Conservation (phyloP, 2,888 invertebrate species). For the Periphyllus acericola region DNA sequence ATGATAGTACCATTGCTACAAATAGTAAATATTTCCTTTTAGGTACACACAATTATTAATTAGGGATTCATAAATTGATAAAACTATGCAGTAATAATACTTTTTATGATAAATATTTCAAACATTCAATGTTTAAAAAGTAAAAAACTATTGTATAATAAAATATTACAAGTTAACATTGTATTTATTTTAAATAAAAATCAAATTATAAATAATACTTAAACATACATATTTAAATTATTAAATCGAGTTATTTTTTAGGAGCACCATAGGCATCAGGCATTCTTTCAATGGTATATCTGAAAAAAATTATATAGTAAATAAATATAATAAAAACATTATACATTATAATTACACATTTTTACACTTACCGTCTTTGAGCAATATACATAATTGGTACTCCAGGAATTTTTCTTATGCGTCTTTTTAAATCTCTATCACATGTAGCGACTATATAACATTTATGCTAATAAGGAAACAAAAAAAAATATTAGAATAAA, state of each 20-base stretch:
- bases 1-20: no score
- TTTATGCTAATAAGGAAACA: constrained; percentile 79
- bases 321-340: not conserved
- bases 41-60: no score
- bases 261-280: constrained; percentile 98
- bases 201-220: not conserved
- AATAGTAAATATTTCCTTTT: no score
- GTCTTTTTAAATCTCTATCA: constrained; percentile 94
- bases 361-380: constrained; percentile 75
- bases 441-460: constrained; percentile 99
- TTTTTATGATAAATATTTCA: not conserved
- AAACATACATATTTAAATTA: not conserved
- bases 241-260: constrained; percentile 67
- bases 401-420: constrained; percentile 97
- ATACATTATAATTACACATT: not conserved
- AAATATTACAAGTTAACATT: not conserved
- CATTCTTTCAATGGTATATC: constrained; percentile 96
- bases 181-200: not conserved
- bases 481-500: constrained; percentile 26
- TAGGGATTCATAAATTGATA: no score
- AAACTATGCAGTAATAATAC: no score
- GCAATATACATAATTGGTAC: constrained; percentile 99
- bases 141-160: not conserved
- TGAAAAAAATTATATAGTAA: constrained; percentile 65
- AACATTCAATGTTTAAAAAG: not conserved